Conservation (phyloP, 2,113 vertebrate genomes). For the Eubucco bourcierii region DNA sequence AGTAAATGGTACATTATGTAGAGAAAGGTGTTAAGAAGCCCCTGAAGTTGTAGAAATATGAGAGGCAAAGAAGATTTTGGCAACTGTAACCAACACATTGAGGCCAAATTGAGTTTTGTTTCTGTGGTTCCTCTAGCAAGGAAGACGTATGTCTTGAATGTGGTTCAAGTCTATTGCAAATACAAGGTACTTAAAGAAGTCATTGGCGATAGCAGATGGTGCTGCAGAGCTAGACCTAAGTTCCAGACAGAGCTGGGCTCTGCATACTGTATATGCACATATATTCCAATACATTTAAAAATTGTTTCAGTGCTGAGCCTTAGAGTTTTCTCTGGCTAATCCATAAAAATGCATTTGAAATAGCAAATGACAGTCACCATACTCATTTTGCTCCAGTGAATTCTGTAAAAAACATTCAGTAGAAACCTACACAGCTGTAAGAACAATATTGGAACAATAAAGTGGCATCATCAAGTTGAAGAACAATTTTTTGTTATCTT, state of each 20-base stretch:
- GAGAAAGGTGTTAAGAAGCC: conserved; percentile 74
- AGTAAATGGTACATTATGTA: conserved; percentile 70
- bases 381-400: neutral
- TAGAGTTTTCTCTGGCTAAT: conserved; percentile 44
- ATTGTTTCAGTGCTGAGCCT: conserved; percentile 26
- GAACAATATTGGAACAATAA: neutral
- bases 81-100: conserved; percentile 31
- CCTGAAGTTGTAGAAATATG: conserved; percentile 73
- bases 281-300: conserved; percentile 55
- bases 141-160: conserved; percentile 59
- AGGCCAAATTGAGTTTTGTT: conserved; percentile 57
- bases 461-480: neutral
- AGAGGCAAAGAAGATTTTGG: conserved; percentile 63
- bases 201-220: conserved; percentile 56
- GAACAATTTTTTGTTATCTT: conserved; percentile 34
- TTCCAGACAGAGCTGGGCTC: conserved; percentile 35
- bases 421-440: neutral
- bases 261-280: neutral
- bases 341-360: conserved; percentile 9
- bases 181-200: conserved; percentile 48
- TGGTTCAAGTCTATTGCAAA: conserved; percentile 43
- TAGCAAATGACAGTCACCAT: conserved; percentile 25
- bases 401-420: neutral
- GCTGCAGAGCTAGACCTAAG: conserved; percentile 34
- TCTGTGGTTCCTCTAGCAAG: conserved; percentile 21